These are phyloP conservation scores for Prorops nasuta DNA, from an alignment of 1,140 invertebrate species.

Conservation along the genomic window DNA sequence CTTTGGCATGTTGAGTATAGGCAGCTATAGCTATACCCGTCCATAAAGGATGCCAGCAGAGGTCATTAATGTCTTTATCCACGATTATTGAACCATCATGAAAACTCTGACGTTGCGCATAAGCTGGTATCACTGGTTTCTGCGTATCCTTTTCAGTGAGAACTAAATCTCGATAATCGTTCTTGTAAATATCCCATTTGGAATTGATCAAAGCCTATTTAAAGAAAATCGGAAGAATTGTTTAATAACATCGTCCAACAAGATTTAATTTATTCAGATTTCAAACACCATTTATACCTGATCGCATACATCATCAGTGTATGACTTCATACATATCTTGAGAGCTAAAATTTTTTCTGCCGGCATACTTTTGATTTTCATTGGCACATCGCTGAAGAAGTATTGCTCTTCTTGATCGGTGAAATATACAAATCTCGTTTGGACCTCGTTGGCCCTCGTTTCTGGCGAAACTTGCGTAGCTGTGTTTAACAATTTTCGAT, in stretches of 20 bases:
- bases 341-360: background rate
- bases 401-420: conserved; percentile 51
- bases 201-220: conserved; percentile 51
- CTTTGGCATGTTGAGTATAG: conserved; percentile 58
- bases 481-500: conserved; percentile 25
- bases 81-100: conserved; percentile 61
- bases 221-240: background rate
- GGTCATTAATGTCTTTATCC: conserved; percentile 65
- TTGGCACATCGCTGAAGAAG: background rate
- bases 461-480: conserved; percentile 50
- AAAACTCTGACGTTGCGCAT: conserved; percentile 64
- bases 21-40: conserved; percentile 65
- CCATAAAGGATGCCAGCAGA: conserved; percentile 69
- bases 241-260: background rate
- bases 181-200: conserved; percentile 65
- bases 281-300: background rate
- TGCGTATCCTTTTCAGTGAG: conserved; percentile 39
- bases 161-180: conserved; percentile 62
- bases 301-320: background rate
- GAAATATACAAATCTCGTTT: conserved; percentile 59
- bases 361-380: background rate
- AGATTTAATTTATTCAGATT: background rate
- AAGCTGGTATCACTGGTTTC: conserved; percentile 44
- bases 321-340: background rate
- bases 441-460: conserved; percentile 54